phyloP scores from a whole-genome alignment of 2,797 vertebrate species.

The Emydoidea blandingii region DNA sequence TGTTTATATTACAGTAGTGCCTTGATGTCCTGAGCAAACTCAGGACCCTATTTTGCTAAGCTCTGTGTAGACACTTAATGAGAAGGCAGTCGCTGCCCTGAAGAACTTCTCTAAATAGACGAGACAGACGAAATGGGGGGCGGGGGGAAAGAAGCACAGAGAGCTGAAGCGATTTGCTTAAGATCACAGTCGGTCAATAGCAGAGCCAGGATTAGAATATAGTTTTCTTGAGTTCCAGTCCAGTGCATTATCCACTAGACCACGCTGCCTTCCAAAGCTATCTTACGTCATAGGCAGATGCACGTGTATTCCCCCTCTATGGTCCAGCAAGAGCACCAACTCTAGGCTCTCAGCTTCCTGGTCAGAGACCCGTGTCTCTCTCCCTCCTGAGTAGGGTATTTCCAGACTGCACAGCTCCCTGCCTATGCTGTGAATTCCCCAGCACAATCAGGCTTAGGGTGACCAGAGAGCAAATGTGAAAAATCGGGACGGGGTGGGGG shows the following conservation, averaged over 20 bases:
- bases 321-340: no score
- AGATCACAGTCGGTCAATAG: not conserved
- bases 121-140: not conserved
- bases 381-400: no score
- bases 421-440: no score
- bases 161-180: not conserved
- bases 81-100: not conserved
- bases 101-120: not conserved
- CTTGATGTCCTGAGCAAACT: not conserved
- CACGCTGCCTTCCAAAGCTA: not conserved
- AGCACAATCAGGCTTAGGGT: no score
- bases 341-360: no score
- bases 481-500: no score
- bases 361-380: no score
- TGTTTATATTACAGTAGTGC: not conserved
- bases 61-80: not conserved
- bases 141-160: fast-evolving
- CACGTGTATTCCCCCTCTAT: no score
- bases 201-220: not conserved
- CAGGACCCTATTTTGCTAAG: fast-evolving
- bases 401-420: no score
- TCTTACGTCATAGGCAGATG: not conserved
- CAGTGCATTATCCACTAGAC: not conserved
- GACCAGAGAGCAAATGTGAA: no score
- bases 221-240: fast-evolving